Evolutionary conservation across 2,797 vertebrate species (phyloP), one percentile per base, ranked within the genome.

Genomic region (Cryptoblepharus egeriae): DNA sequence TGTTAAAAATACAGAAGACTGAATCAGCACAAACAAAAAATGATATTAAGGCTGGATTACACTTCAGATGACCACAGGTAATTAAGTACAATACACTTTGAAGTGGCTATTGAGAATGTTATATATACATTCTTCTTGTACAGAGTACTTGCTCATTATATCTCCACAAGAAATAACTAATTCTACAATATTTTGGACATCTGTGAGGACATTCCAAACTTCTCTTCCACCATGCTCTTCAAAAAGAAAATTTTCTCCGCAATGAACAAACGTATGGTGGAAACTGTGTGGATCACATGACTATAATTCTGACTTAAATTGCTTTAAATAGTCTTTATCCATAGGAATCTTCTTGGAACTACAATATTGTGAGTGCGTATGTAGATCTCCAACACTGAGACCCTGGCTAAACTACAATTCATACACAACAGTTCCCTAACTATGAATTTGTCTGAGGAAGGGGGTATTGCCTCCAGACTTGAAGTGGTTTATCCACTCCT

Each of bases 1-100:
- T 65, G 92, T 58, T 91, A 75, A 82, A 89, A 65, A 39, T 35
- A 73, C 1, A 4, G 8, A 20, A 55, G 26, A 65, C 86, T 68
- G 58, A 85, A 81, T 28, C 5, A 77, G 11, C 75, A 58, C 20
- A 45, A 78, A 22, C 64, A 24, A 71, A 86, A 78, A 79, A 77
- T 8, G n/a, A 64, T 52, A 79, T 28, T 67, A 76, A 35, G 30
- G 35, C 20, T 73, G 30, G 37, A 49, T 15, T 52, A 52, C 5
- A 24, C 6, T 70, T 71, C 26, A 52, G 5, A 61, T 76, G 65
- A 37, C 28, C 28, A 67, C 67, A 73, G 18, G 52, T 35, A 2
- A 67, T 45, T 49, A 60, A 8, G n/a, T n/a, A 24, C 57, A 58
- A 20, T 24, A n/a, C n/a, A n/a, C n/a, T 7, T 3, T 69, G 26